Evolutionary conservation across 2,797 vertebrate species (phyloP).

Genomic region (Eremophila alpestris): DNA sequence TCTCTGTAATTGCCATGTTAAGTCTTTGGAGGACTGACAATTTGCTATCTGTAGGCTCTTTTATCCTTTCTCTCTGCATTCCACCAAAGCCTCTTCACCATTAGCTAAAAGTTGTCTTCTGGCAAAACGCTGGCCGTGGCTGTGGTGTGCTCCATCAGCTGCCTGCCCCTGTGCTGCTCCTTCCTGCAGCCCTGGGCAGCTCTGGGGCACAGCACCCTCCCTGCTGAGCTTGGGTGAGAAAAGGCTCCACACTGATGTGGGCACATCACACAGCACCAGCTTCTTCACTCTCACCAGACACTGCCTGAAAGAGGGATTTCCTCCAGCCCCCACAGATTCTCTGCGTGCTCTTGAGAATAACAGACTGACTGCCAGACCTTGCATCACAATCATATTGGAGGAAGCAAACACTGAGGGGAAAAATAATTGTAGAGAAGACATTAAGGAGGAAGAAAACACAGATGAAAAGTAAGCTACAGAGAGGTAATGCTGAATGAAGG

Average conservation of each 20-base stretch:
- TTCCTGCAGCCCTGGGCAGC: background rate
- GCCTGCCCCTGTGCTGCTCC: background rate
- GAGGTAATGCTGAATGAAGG: background rate
- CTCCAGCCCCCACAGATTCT: background rate
- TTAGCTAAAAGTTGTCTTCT: too few species aligned
- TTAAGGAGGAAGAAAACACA: background rate
- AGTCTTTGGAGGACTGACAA: background rate
- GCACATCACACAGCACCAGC: background rate
- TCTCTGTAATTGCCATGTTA: background rate
- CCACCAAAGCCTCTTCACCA: background rate
- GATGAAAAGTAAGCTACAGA: background rate
- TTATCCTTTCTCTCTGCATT: background rate
- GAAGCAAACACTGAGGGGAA: background rate
- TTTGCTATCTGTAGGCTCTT: background rate
- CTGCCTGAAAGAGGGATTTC: background rate
- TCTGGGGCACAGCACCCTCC: background rate
- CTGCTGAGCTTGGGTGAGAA: background rate
- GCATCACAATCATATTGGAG: background rate
- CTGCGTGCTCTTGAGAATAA: background rate
- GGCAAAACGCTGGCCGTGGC: accelerated
- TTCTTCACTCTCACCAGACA: background rate
- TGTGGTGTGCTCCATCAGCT: background rate
- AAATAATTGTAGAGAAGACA: background rate
- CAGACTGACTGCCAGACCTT: too few species aligned
- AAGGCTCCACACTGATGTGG: too few species aligned